Conservation (phyloP, 2,888 invertebrate species). For the Drosophila cognata region DNA sequence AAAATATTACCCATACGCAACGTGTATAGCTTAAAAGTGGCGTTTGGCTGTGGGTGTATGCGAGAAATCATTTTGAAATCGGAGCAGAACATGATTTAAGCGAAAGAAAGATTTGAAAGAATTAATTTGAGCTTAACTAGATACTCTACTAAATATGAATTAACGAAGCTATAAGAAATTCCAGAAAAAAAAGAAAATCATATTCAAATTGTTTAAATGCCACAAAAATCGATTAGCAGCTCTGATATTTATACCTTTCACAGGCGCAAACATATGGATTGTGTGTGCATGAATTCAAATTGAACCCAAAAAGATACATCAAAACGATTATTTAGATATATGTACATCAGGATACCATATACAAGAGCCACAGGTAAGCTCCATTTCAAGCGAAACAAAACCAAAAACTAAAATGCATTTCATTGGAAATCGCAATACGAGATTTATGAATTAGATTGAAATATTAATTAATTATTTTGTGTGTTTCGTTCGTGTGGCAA, state of each 20-base stretch:
- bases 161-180: no score
- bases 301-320: not conserved
- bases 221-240: not conserved
- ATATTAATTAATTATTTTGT: not conserved
- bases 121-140: not conserved
- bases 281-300: not conserved
- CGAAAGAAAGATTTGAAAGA: not conserved
- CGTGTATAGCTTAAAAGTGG: not conserved
- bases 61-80: not conserved
- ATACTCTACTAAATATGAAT: not conserved
- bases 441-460: not conserved
- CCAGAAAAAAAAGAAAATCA: not conserved
- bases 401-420: not conserved
- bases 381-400: not conserved
- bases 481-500: not conserved
- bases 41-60: not conserved
- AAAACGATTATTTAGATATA: not conserved
- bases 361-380: not conserved
- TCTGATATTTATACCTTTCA: not conserved
- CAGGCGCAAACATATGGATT: no score
- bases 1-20: conserved; percentile 37
- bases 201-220: not conserved
- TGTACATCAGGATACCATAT: not conserved
- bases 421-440: not conserved
- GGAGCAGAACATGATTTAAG: not conserved